Evolutionary conservation across 1,140 invertebrate species (phyloP).

Genomic region (Temnothorax curvispinosus): DNA sequence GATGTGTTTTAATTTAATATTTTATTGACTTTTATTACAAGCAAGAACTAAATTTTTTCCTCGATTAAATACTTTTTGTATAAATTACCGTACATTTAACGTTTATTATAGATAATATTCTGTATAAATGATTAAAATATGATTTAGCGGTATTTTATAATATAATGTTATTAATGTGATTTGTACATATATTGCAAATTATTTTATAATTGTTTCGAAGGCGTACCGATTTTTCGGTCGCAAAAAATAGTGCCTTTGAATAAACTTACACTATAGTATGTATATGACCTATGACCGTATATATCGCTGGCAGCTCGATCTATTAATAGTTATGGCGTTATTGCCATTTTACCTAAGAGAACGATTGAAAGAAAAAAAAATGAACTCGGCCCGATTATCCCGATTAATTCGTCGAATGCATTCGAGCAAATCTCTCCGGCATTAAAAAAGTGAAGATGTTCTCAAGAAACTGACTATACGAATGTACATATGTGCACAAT

Average conservation of each 20-base stretch:
- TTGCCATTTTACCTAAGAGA: slow-evolving; percentile 45
- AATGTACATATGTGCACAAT: not conserved
- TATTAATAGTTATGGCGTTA: slow-evolving; percentile 75
- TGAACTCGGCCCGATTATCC: not conserved
- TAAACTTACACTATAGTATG: not conserved
- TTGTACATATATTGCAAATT: not conserved
- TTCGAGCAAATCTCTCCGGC: not conserved
- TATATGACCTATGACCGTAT: not conserved
- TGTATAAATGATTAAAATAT: no score
- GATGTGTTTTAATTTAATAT: no score
- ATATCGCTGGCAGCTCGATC: slow-evolving; percentile 54
- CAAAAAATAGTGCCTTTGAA: slow-evolving; percentile 13
- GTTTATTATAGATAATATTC: no score
- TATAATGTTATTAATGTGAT: not conserved
- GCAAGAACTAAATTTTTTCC: no score
- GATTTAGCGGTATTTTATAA: no score
- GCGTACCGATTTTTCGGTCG: slow-evolving; percentile 8
- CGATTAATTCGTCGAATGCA: not conserved
- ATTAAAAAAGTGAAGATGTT: not conserved
- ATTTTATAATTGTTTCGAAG: not conserved
- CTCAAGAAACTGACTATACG: not conserved
- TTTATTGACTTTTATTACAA: no score
- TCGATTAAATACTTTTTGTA: no score
- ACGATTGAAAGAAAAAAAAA: slow-evolving; percentile 16
- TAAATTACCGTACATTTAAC: no score